A percentile compares a stretch with the other conserved stretches of the same genome.
Conservation (phyloP, 2,888 invertebrate species). For the Sepiola atlantica region DNA sequence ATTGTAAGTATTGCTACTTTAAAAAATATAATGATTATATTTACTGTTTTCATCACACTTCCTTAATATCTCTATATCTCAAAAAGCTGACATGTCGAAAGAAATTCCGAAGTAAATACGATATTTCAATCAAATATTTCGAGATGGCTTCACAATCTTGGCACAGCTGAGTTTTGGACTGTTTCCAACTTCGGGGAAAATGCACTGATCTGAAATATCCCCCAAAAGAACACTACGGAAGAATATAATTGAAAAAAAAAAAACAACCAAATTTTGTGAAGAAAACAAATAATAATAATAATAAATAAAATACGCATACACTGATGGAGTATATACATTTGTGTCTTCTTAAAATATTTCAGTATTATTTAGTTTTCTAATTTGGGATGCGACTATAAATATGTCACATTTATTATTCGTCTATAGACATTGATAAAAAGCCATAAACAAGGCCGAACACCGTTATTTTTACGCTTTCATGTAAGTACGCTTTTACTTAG, state of each 20-base stretch:
- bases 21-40: background rate
- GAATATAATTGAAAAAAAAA: background rate
- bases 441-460: too few species aligned
- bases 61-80: background rate
- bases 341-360: background rate
- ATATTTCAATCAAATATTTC: constrained; percentile 12
- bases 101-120: background rate
- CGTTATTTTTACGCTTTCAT: background rate
- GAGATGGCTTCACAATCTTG: background rate
- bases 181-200: background rate
- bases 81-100: background rate
- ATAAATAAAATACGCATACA: background rate
- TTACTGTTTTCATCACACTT: background rate
- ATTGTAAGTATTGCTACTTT: background rate
- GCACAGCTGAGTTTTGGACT: background rate
- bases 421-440: background rate
- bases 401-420: background rate
- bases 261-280: background rate
- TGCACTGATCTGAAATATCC: background rate
- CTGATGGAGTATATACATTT: background rate
- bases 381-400: background rate
- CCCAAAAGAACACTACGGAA: background rate
- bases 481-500: background rate
- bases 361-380: background rate
- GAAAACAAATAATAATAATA: background rate